Evolutionary conservation across 2,797 vertebrate genomes (phyloP).

Genomic region (Pseudomugil gertrudae): DNA sequence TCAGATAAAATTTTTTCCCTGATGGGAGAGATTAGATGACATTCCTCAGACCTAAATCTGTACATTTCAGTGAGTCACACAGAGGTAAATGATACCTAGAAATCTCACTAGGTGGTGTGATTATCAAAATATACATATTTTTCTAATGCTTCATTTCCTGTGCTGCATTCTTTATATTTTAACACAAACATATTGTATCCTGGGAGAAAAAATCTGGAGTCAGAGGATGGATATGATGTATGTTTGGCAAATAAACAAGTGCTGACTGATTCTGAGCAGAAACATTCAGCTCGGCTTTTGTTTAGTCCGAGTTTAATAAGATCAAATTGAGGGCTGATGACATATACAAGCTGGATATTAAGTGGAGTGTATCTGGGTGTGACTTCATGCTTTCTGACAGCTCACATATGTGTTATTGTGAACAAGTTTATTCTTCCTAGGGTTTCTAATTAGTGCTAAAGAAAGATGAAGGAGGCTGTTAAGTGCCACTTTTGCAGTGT

Average conservation of each 20-base stretch:
- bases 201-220: neutral
- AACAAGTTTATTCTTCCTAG: conserved; percentile 15
- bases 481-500: conserved; percentile 51
- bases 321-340: neutral
- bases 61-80: neutral
- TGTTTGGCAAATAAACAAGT: neutral
- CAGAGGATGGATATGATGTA: neutral
- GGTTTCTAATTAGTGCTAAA: conserved; percentile 60
- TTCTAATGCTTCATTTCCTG: neutral
- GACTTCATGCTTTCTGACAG: neutral
- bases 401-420: conserved; percentile 2
- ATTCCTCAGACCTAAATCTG: neutral
- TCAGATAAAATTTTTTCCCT: neutral
- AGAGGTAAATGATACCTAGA: neutral
- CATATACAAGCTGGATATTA: neutral
- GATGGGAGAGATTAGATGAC: neutral
- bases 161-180: neutral
- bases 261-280: too few relatives aligned
- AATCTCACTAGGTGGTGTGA: neutral
- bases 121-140: too few relatives aligned
- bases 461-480: conserved; percentile 41
- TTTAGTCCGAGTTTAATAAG: neutral
- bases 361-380: neutral
- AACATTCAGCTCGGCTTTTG: neutral
- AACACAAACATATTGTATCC: neutral